A percentile compares a stretch with the other conserved stretches of the same genome.
These are phyloP conservation scores for Acipenser ruthenus DNA, from an alignment of 2,797 vertebrate genomes.

Conservation along the genomic window DNA sequence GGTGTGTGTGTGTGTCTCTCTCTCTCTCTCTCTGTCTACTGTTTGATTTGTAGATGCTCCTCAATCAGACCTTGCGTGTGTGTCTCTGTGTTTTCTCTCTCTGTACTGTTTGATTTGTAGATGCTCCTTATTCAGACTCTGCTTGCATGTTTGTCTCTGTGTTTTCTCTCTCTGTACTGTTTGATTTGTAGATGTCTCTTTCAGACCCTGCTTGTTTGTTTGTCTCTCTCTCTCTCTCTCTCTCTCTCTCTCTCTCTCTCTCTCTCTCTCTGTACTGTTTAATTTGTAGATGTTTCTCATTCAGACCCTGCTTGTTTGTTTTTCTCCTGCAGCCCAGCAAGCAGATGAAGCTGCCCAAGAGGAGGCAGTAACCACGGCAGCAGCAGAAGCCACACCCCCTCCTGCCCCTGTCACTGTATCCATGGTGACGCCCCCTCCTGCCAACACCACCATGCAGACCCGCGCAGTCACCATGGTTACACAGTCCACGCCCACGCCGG, in stretches of 20 bases:
- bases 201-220: neutral
- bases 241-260: too few species aligned
- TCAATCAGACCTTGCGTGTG: neutral
- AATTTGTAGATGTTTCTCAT: neutral
- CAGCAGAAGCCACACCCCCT: constrained; percentile 38
- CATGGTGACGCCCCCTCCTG: constrained; percentile 30
- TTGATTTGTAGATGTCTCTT: neutral
- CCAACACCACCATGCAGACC: constrained; percentile 41
- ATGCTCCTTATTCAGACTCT: too few species aligned
- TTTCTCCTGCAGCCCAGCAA: constrained; percentile 44
- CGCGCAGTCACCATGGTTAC: constrained; percentile 82
- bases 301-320: neutral
- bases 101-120: neutral
- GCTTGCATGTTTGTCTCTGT: too few species aligned
- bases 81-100: neutral
- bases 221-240: neutral
- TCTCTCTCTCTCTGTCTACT: too few species aligned
- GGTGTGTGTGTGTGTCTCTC: too few species aligned
- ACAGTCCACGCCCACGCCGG: constrained; percentile 74
- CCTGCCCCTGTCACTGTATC: constrained; percentile 31
- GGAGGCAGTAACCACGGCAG: constrained; percentile 35
- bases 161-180: too few species aligned
- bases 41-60: neutral
- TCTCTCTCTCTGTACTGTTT: too few species aligned
- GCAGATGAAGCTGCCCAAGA: constrained; percentile 46